Conservation (phyloP, 92 coral and sea anemone species). For the Umimayanthus kanabou region DNA sequence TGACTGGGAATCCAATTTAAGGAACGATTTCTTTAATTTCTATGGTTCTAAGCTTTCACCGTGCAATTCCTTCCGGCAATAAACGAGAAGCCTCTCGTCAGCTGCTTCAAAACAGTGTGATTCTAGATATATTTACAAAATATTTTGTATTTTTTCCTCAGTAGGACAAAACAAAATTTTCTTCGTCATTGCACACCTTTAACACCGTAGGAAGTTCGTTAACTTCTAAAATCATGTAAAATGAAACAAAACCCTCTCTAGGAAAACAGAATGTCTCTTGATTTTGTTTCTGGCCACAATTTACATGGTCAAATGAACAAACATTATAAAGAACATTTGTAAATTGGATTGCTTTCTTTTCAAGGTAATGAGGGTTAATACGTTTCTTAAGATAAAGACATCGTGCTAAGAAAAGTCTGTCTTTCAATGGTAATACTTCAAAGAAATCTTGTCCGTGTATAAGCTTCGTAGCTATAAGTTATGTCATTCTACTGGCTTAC, state of each 20-base stretch:
- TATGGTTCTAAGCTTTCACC: neutral
- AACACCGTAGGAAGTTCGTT: constrained; percentile 1
- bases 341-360: neutral
- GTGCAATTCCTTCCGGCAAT: constrained; percentile 11
- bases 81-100: neutral
- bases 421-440: constrained; percentile 17
- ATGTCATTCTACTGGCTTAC: neutral
- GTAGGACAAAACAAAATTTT: neutral
- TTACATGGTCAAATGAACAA: neutral
- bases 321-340: neutral
- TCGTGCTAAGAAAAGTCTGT: constrained; percentile 15
- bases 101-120: neutral
- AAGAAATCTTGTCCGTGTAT: neutral
- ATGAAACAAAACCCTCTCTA: constrained; percentile 10
- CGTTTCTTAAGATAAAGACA: constrained; percentile 10
- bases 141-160: neutral
- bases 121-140: constrained; percentile 8
- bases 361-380: neutral
- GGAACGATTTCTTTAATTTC: neutral
- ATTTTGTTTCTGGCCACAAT: constrained; percentile 11
- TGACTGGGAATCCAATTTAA: neutral
- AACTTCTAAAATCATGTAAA: neutral
- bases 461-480: neutral
- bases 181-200: constrained; percentile 14
- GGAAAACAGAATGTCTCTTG: neutral